Evolutionary conservation across 2,113 vertebrate genomes (phyloP).

Genomic region (Perca schrenkii): DNA sequence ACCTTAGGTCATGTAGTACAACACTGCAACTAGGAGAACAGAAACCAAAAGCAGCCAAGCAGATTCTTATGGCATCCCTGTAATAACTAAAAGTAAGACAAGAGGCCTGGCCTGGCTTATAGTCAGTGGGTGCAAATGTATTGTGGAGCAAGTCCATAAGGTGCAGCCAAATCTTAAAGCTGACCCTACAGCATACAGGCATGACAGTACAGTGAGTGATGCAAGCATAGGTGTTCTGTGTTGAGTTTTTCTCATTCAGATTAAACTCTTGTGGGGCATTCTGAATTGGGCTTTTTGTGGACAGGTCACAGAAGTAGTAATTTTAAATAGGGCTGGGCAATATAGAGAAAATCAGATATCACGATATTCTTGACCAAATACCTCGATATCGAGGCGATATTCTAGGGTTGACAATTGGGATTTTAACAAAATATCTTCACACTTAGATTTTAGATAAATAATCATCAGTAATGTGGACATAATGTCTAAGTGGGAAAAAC

Average conservation of each 20-base stretch:
- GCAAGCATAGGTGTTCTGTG: background rate
- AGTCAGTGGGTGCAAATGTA: background rate
- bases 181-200: background rate
- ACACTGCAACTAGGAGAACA: background rate
- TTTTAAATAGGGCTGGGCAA: too few species aligned
- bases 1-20: background rate
- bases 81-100: background rate
- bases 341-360: too few species aligned
- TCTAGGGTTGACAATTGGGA: too few species aligned
- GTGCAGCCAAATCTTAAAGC: background rate
- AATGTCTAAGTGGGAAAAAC: too few species aligned
- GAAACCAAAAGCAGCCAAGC: conserved; percentile 6
- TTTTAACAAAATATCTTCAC: too few species aligned
- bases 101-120: background rate
- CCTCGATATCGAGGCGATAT: too few species aligned
- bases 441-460: too few species aligned
- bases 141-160: background rate
- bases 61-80: background rate
- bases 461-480: too few species aligned
- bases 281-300: background rate
- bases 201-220: too few species aligned
- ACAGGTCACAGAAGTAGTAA: background rate
- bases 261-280: background rate
- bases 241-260: background rate
- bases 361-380: too few species aligned